phyloP scores from a whole-genome alignment of 2,888 invertebrate genomes.

The Eupithecia subumbrata region DNA sequence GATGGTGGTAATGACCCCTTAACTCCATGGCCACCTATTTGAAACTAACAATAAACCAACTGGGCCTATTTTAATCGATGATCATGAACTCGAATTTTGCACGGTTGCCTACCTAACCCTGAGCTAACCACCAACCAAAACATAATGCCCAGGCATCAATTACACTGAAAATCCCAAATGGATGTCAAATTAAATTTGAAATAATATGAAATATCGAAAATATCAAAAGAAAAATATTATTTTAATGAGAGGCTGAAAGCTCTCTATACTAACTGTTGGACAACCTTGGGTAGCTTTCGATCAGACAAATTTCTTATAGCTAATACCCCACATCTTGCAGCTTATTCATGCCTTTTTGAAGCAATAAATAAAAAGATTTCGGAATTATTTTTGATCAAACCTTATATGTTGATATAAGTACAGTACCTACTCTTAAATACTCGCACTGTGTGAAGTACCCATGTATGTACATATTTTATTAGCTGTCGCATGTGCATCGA shows the following conservation, averaged over 20 bases:
- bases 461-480: not conserved
- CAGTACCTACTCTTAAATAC: not conserved
- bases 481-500: not conserved
- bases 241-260: conserved; percentile 40
- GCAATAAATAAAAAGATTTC: not conserved
- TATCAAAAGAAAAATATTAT: conserved; percentile 40
- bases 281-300: conserved; percentile 31
- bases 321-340: not conserved
- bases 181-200: conserved; percentile 17
- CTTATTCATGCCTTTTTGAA: not conserved
- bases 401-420: not conserved
- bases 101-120: not conserved
- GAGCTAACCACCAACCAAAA: not conserved
- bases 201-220: conserved; percentile 31
- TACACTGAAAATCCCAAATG: not conserved
- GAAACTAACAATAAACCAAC: not conserved
- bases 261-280: conserved; percentile 32
- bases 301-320: conserved; percentile 9
- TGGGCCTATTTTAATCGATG: not conserved
- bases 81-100: not conserved
- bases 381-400: not conserved
- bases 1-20: not conserved
- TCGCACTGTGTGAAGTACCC: not conserved
- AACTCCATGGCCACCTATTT: not conserved
- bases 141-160: not conserved